Conservation (phyloP, 30 jellyfish, hydroid and myxozoan species). For the Hydractinia echinata region DNA sequence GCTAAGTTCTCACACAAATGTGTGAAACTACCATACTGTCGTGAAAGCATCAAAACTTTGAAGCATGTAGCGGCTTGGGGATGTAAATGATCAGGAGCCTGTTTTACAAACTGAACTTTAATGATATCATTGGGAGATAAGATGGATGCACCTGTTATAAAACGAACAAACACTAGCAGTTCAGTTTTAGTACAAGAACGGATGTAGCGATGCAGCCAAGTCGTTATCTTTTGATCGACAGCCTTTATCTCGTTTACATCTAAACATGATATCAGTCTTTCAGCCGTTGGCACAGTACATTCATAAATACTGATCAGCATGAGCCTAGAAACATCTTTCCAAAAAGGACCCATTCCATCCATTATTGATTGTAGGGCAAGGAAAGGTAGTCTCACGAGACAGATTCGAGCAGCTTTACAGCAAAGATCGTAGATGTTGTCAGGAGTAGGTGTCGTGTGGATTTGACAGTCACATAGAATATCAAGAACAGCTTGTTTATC, state of each 20-base stretch:
- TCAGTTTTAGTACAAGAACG: neutral
- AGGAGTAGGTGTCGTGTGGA: conserved; percentile 11
- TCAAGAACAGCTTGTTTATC: neutral
- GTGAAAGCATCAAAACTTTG: neutral
- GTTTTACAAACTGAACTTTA: neutral
- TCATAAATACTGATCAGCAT: neutral
- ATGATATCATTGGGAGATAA: neutral
- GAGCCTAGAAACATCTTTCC: neutral
- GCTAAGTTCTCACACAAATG: neutral
- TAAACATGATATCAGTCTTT: neutral
- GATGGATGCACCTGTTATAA: neutral
- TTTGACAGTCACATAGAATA: conserved; percentile 5
- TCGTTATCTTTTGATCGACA: neutral
- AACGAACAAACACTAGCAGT: neutral
- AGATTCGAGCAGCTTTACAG: neutral
- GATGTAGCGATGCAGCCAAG: conserved; percentile 9
- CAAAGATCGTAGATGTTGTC: neutral
- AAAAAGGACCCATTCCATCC: neutral
- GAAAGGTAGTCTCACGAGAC: neutral
- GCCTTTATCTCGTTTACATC: neutral
- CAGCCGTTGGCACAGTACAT: neutral
- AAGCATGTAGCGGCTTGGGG: conserved; percentile 1
- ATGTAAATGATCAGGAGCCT: conserved; percentile 7
- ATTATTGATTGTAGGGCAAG: neutral
- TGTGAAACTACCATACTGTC: conserved; percentile 2